These are phyloP conservation scores for Cenopis cana DNA, from an alignment of 2,888 invertebrate genomes.

Conservation along the genomic window DNA sequence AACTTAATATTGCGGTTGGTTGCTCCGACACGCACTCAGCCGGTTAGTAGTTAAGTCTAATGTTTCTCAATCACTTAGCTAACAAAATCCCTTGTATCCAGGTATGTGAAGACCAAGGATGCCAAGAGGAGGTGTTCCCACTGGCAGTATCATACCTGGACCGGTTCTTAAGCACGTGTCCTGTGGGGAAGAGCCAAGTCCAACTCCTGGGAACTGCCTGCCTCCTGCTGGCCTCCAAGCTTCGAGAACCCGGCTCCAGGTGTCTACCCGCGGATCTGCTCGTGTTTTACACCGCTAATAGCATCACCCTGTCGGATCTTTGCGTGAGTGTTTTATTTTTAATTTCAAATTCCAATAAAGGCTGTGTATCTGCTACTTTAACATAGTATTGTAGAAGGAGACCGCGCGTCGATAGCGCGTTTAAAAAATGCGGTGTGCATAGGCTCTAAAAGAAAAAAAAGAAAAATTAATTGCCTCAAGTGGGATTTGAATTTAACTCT, in stretches of 20 bases:
- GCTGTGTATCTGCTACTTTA: no score
- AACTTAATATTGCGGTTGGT: no score
- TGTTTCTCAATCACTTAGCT: background rate
- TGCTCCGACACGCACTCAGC: no score
- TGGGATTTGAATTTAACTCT: no score
- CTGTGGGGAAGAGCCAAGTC: conserved; percentile 93
- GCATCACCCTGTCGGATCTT: conserved; percentile 93
- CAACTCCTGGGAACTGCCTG: conserved; percentile 97
- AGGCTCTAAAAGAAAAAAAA: no score
- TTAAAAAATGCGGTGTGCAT: no score
- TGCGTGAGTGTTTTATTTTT: conserved; percentile 89
- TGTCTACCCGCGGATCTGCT: conserved; percentile 92
- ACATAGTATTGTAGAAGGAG: no score
- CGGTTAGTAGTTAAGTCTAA: no score
- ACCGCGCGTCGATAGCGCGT: no score
- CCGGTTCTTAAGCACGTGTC: conserved; percentile 94
- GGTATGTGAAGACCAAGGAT: conserved; percentile 97
- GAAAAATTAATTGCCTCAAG: no score
- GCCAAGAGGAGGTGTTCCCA: conserved; percentile 97
- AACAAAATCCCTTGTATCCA: conserved; percentile 72
- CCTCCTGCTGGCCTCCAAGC: conserved; percentile 96
- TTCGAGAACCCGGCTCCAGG: conserved; percentile 91
- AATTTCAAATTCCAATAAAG: no score
- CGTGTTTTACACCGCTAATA: conserved; percentile 97
- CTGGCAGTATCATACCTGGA: conserved; percentile 97